Percentiles rank a stretch among this genome's conserved stretches.
These are phyloP conservation scores for Sebastes taczanowskii DNA, from an alignment of 2,797 vertebrate species.

Conservation along the genomic window DNA sequence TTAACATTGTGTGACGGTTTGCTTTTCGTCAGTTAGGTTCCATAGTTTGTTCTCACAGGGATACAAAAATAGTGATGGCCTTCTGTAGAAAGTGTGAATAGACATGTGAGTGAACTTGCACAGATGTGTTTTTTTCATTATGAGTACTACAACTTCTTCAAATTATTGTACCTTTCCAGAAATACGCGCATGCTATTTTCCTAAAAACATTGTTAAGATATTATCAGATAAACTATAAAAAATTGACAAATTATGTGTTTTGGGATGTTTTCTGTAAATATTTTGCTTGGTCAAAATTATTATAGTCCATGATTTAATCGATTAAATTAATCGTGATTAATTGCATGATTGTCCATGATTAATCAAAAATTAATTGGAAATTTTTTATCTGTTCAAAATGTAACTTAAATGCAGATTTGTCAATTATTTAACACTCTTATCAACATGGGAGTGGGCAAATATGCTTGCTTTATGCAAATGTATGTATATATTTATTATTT, in stretches of 20 bases:
- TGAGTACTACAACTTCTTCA: neutral
- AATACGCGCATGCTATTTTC: neutral
- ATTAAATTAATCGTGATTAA: too few relatives aligned
- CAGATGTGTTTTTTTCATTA: neutral
- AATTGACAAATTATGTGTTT: neutral
- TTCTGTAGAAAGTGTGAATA: neutral
- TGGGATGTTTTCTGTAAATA: neutral
- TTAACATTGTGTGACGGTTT: neutral
- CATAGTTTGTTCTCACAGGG: neutral
- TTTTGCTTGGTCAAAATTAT: neutral
- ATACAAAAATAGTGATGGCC: neutral
- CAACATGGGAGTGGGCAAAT: too few relatives aligned
- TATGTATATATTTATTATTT: too few relatives aligned
- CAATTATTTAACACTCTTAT: too few relatives aligned
- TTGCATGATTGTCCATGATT: too few relatives aligned
- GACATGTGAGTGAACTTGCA: neutral
- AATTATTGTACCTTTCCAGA: neutral
- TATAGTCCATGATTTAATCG: neutral
- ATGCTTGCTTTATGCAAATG: too few relatives aligned
- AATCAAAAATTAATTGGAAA: accelerated
- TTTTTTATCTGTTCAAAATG: too few relatives aligned
- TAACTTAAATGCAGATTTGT: too few relatives aligned
- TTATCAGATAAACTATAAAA: neutral
- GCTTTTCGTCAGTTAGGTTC: neutral
- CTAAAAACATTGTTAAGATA: neutral